Conservation (phyloP, 2,888 invertebrate genomes). For the Spodoptera exigua region DNA sequence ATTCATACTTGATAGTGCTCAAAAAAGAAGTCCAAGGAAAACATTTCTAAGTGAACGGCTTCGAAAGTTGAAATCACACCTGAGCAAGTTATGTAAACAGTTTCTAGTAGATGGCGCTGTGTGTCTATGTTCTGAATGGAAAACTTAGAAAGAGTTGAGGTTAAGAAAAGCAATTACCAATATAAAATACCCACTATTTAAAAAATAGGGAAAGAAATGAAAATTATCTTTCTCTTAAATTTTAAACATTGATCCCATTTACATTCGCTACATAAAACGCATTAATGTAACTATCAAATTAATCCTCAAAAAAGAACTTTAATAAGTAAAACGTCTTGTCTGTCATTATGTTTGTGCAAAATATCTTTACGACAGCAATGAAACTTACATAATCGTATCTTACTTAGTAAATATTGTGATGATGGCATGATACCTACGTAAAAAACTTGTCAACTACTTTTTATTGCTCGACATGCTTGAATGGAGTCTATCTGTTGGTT, state of each 20-base stretch:
- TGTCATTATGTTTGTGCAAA: conserved; percentile 6
- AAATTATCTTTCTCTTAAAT: too few species aligned
- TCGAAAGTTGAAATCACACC: conserved; percentile 8
- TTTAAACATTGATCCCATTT: too few species aligned
- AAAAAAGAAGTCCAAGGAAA: conserved; percentile 10
- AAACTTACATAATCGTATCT: conserved; percentile 4
- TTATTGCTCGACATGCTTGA: conserved; percentile 25
- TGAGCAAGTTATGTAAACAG: conserved; percentile 7
- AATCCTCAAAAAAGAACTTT: not conserved
- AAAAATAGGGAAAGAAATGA: too few species aligned
- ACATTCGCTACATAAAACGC: too few species aligned
- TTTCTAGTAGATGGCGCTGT: conserved; percentile 44
- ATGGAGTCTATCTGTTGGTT: conserved; percentile 22
- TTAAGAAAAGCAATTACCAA: too few species aligned
- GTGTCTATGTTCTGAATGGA: not conserved
- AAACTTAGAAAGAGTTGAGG: too few species aligned
- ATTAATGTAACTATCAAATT: too few species aligned
- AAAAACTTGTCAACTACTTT: conserved; percentile 27
- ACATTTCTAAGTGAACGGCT: conserved; percentile 7
- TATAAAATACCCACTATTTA: too few species aligned
- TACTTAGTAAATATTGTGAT: conserved; percentile 33
- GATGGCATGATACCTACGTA: conserved; percentile 2
- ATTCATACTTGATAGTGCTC: conserved; percentile 4
- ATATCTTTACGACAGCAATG: conserved; percentile 10
- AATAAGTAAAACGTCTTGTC: conserved; percentile 1